Percentiles rank a stretch among this genome's conserved stretches.
phyloP scores from a whole-genome alignment of 2,888 invertebrate species.

The Malthinus seriepunctatus region DNA sequence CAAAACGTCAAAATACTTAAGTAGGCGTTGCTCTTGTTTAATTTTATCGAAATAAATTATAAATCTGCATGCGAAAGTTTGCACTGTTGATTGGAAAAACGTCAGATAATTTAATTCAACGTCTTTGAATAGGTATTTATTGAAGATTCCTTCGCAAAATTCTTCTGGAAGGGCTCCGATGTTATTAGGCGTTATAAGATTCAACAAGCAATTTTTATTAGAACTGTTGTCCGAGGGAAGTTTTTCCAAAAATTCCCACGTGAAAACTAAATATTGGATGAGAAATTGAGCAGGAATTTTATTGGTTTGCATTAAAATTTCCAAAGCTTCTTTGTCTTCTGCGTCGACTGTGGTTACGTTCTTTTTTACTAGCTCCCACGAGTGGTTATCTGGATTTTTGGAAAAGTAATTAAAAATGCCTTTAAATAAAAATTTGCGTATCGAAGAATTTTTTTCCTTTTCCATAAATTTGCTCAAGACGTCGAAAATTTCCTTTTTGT shows the following conservation, averaged over 20 bases:
- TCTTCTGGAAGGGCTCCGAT: slow-evolving; percentile 5
- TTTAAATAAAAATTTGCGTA: slow-evolving; percentile 16
- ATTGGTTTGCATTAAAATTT: slow-evolving; percentile 7
- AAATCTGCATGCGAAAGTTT: slow-evolving; percentile 14
- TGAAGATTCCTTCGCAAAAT: slow-evolving; percentile 13
- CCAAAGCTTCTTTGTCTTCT: slow-evolving; percentile 14
- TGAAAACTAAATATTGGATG: slow-evolving; percentile 7
- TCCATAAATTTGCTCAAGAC: slow-evolving; percentile 6
- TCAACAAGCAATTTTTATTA: not conserved
- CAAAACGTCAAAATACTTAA: not conserved
- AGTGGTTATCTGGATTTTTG: slow-evolving; percentile 9
- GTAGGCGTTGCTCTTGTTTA: slow-evolving; percentile 7
- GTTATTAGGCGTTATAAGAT: not conserved
- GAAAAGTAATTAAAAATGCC: slow-evolving; percentile 12
- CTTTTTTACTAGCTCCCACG: slow-evolving; percentile 13
- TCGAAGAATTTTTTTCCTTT: slow-evolving; percentile 10
- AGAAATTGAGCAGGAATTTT: slow-evolving; percentile 9
- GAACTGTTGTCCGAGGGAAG: not conserved
- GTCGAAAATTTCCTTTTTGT: not conserved
- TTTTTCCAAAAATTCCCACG: slow-evolving; percentile 12
- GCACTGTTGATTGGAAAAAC: slow-evolving; percentile 4
- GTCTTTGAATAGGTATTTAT: slow-evolving; percentile 12
- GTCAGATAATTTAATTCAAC: slow-evolving; percentile 1
- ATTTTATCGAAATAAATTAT: slow-evolving; percentile 10
- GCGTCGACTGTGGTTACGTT: slow-evolving; percentile 7